Conservation (phyloP, 1,140 invertebrate genomes). For the Littorina saxatilis region DNA sequence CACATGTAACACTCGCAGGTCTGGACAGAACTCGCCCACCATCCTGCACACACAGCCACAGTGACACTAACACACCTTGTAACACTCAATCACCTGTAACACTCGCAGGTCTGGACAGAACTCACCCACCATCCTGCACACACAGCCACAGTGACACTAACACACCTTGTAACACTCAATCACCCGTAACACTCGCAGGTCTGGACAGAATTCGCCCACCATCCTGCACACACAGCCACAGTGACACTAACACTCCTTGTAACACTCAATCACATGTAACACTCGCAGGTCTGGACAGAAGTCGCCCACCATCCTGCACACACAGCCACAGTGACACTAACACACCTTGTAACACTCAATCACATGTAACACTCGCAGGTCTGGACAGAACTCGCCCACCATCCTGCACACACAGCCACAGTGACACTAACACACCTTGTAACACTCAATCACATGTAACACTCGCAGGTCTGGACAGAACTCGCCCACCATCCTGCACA, state of each 20-base stretch:
- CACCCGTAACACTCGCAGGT: conserved; percentile 62
- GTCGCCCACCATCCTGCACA: no score
- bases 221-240: conserved; percentile 59
- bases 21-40: conserved; percentile 68
- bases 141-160: conserved; percentile 27
- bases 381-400: no score
- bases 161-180: conserved; percentile 69
- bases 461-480: no score
- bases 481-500: no score
- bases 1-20: conserved; percentile 62
- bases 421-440: no score
- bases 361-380: no score
- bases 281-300: no score
- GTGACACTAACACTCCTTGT: not conserved
- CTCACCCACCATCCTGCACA: conserved; percentile 69
- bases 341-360: no score
- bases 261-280: no score
- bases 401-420: no score
- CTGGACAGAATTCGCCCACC: conserved; percentile 68
- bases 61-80: conserved; percentile 54
- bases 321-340: no score
- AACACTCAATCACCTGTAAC: conserved; percentile 68
- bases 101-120: conserved; percentile 64
- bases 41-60: conserved; percentile 59
- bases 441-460: no score